Evolutionary conservation across 1,140 invertebrate genomes (phyloP).

Genomic region (Camponotus pennsylvanicus): DNA sequence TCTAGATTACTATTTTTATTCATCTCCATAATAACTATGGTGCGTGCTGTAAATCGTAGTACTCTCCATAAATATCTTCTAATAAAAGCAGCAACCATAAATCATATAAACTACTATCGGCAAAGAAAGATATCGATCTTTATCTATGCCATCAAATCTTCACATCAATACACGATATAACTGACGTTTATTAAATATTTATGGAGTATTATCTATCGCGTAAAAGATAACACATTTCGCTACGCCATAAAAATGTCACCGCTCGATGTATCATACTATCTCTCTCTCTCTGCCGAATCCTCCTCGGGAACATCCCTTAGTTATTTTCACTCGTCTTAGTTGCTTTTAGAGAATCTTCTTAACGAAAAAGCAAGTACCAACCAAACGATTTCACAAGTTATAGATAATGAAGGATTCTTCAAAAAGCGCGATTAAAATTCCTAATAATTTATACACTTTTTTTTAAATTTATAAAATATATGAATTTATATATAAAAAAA

Average conservation of each 20-base stretch:
- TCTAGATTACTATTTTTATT: not conserved
- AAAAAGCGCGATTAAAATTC: not conserved
- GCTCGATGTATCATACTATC: slow-evolving; percentile 19
- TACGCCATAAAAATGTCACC: slow-evolving; percentile 34
- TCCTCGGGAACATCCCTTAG: not conserved
- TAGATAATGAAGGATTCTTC: not conserved
- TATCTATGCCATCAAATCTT: slow-evolving; percentile 26
- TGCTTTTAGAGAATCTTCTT: not conserved
- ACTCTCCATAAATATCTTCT: not conserved
- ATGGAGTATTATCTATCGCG: slow-evolving; percentile 40
- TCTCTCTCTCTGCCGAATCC: not conserved
- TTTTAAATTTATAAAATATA: not conserved
- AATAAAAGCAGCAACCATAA: slow-evolving; percentile 27
- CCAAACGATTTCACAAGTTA: not conserved
- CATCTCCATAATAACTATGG: not conserved
- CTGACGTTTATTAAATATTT: slow-evolving; percentile 53
- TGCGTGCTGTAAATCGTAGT: not conserved
- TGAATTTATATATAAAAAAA: not conserved
- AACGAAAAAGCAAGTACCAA: not conserved
- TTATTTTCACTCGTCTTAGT: not conserved
- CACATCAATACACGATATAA: not conserved
- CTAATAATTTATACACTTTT: not conserved
- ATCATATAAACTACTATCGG: not conserved
- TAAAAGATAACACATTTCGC: slow-evolving; percentile 18
- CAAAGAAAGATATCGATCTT: slow-evolving; percentile 37